Conservation (phyloP, 2,797 vertebrate genomes). For the Galaxias olidus region DNA sequence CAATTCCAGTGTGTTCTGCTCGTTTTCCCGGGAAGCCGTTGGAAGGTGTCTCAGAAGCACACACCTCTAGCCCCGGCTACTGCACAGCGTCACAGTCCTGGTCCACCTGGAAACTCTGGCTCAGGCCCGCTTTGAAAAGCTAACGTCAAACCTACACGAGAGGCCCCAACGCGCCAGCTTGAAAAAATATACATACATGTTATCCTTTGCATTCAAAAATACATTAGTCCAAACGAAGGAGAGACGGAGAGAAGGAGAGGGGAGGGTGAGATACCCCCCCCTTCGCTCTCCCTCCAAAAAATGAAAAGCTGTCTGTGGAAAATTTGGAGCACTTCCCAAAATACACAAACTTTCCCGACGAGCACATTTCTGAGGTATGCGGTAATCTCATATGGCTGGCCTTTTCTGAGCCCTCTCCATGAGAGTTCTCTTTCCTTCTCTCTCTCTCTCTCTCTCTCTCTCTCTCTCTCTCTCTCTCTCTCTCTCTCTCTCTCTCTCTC, state of each 20-base stretch:
- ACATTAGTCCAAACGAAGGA: conserved; percentile 67
- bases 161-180: conserved; percentile 52
- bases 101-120: conserved; percentile 64
- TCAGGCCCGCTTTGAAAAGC: conserved; percentile 46
- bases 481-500: neutral
- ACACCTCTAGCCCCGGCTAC: conserved; percentile 38
- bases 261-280: conserved; percentile 62
- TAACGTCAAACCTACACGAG: conserved; percentile 62
- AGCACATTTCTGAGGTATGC: conserved; percentile 77
- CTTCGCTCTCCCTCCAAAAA: conserved; percentile 43
- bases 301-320: conserved; percentile 75
- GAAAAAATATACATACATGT: conserved; percentile 78
- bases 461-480: conserved; percentile 19
- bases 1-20: conserved; percentile 47
- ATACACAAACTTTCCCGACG: conserved; percentile 69
- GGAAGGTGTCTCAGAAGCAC: conserved; percentile 41
- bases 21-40: conserved; percentile 49
- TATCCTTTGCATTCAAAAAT: conserved; percentile 73
- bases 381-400: conserved; percentile 81
- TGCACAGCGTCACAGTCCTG: conserved; percentile 43
- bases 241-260: conserved; percentile 35
- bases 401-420: conserved; percentile 73
- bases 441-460: conserved; percentile 27
- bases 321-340: conserved; percentile 73
- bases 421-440: conserved; percentile 50